These are phyloP conservation scores for Thamnophis elegans DNA, from an alignment of 2,797 vertebrate species.

Conservation along the genomic window DNA sequence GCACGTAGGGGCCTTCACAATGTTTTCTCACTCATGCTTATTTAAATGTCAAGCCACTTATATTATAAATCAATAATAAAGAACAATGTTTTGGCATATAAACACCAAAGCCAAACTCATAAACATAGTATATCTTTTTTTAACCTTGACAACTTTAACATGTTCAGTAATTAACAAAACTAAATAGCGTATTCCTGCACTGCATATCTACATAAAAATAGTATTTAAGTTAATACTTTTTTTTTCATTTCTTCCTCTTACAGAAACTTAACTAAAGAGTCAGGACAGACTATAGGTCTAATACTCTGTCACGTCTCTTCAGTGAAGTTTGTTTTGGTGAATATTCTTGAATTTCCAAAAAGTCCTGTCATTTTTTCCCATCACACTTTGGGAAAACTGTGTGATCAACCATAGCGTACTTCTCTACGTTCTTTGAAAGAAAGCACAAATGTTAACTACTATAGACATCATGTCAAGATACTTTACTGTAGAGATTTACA, in stretches of 20 bases:
- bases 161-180: background rate
- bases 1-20: background rate
- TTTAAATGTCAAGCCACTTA: background rate
- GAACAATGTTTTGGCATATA: background rate
- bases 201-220: background rate
- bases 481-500: background rate
- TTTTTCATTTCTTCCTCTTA: background rate
- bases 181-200: background rate
- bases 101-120: background rate
- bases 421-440: background rate
- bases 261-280: background rate
- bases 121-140: background rate
- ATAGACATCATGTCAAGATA: background rate
- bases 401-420: background rate
- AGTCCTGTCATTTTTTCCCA: background rate
- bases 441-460: conserved; percentile 4
- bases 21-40: background rate
- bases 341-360: background rate
- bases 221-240: background rate
- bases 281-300: background rate
- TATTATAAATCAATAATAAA: background rate
- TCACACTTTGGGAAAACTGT: background rate
- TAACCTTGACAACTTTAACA: background rate
- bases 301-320: background rate
- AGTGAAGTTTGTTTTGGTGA: background rate